A percentile compares a stretch with the other conserved stretches of the same genome.
These are phyloP conservation scores for Phylloscopus collybita DNA, from an alignment of 2,797 vertebrate species.

Conservation along the genomic window DNA sequence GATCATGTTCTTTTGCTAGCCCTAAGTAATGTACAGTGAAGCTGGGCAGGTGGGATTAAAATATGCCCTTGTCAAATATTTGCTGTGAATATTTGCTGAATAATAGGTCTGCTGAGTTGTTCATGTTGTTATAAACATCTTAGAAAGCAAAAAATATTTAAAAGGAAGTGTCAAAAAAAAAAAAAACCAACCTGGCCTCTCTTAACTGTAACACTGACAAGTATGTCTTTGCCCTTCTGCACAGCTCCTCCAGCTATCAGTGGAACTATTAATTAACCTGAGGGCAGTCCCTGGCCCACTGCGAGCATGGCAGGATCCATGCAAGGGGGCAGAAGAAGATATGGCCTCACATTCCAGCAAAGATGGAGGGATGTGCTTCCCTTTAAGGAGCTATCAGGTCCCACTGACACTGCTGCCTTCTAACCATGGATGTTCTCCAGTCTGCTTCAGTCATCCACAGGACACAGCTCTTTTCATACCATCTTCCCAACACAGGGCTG, in stretches of 20 bases:
- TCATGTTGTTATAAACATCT: neutral
- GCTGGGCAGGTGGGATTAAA: conserved; percentile 63
- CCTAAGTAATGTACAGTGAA: conserved; percentile 42
- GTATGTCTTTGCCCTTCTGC: neutral
- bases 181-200: neutral
- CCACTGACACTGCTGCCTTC: neutral
- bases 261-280: neutral
- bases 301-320: neutral
- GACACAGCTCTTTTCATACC: neutral
- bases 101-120: conserved; percentile 1
- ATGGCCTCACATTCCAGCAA: neutral
- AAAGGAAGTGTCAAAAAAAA: neutral
- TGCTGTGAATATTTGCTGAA: conserved; percentile 46
- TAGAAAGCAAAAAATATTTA: neutral
- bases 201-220: neutral
- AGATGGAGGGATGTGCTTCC: neutral
- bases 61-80: conserved; percentile 32
- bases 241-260: neutral
- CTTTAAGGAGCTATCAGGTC: neutral
- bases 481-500: neutral
- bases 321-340: neutral
- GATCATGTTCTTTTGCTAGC: conserved; percentile 44
- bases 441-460: neutral
- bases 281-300: neutral
- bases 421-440: neutral